Percentiles rank a stretch among this genome's conserved stretches.
These are phyloP conservation scores for Cheilosia scutellata DNA, from an alignment of 2,888 invertebrate genomes.

Conservation along the genomic window DNA sequence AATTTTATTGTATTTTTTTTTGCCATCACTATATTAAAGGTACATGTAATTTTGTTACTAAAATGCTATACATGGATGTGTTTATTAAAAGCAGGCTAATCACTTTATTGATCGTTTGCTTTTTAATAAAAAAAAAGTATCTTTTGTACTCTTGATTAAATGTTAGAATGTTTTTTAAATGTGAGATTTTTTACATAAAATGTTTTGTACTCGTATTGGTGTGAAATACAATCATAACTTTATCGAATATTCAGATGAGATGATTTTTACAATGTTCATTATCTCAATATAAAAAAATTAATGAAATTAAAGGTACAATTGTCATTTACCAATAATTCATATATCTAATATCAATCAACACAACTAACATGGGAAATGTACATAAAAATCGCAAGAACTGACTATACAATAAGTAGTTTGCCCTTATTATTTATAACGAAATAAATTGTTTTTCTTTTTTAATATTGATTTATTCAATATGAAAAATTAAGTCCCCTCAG, in stretches of 20 bases:
- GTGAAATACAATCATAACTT: constrained; percentile 83
- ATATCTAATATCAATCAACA: constrained; percentile 57
- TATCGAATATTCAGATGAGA: constrained; percentile 54
- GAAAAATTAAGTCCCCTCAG: neutral
- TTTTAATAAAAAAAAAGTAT: constrained; percentile 41
- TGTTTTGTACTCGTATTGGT: constrained; percentile 81
- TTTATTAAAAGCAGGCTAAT: constrained; percentile 36
- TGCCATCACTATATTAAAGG: constrained; percentile 36
- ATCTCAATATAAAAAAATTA: constrained; percentile 26
- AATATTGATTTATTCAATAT: constrained; percentile 34
- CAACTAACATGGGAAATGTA: constrained; percentile 62
- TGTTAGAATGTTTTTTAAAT: constrained; percentile 48
- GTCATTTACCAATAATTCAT: constrained; percentile 37
- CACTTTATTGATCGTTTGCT: constrained; percentile 54
- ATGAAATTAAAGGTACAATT: constrained; percentile 1
- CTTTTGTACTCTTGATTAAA: constrained; percentile 44
- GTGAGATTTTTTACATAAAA: constrained; percentile 62
- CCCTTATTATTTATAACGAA: constrained; percentile 79
- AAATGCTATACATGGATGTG: constrained; percentile 30
- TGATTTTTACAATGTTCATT: constrained; percentile 58
- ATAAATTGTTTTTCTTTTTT: constrained; percentile 22
- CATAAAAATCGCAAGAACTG: constrained; percentile 81
- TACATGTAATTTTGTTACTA: constrained; percentile 41
- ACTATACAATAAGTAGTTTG: constrained; percentile 84
- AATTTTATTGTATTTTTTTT: constrained; percentile 42